Conservation (phyloP, 2,113 vertebrate species). For the Neoarius graeffei region DNA sequence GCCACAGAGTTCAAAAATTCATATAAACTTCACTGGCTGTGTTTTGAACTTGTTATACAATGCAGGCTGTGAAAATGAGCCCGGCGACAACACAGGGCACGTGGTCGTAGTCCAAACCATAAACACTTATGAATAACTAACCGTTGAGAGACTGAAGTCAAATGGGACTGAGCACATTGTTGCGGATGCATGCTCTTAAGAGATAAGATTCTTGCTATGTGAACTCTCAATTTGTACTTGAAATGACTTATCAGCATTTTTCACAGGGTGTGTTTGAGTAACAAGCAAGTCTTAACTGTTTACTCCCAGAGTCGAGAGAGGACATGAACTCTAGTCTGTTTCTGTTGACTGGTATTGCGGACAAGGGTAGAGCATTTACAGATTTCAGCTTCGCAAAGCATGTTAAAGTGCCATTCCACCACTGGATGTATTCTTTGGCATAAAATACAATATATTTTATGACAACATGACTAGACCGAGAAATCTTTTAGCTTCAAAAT, state of each 20-base stretch:
- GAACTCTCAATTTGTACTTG: slow-evolving; percentile 65
- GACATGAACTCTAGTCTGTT: slow-evolving; percentile 1
- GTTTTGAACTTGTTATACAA: slow-evolving; percentile 30
- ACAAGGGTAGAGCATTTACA: not conserved
- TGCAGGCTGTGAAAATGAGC: slow-evolving; percentile 36
- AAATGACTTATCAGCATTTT: slow-evolving; percentile 64
- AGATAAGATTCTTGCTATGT: slow-evolving; percentile 74
- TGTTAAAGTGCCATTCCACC: no score
- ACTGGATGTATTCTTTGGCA: no score
- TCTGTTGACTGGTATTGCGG: not conserved
- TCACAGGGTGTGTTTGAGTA: slow-evolving; percentile 45
- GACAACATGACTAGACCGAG: no score
- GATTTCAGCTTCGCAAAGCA: not conserved
- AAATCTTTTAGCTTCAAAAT: no score
- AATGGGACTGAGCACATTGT: slow-evolving; percentile 66
- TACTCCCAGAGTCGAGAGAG: slow-evolving; percentile 14
- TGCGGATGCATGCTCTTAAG: slow-evolving; percentile 64
- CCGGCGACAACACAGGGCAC: slow-evolving; percentile 25
- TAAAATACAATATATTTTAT: no score
- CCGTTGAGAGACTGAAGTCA: slow-evolving; percentile 47
- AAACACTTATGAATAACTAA: slow-evolving; percentile 51
- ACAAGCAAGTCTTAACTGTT: slow-evolving; percentile 7
- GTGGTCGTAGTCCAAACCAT: slow-evolving; percentile 50
- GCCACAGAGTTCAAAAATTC: slow-evolving; percentile 60
- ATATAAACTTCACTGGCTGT: slow-evolving; percentile 58